Conservation (phyloP, 1,140 invertebrate genomes). For the Zeugodacus cucurbitae region DNA sequence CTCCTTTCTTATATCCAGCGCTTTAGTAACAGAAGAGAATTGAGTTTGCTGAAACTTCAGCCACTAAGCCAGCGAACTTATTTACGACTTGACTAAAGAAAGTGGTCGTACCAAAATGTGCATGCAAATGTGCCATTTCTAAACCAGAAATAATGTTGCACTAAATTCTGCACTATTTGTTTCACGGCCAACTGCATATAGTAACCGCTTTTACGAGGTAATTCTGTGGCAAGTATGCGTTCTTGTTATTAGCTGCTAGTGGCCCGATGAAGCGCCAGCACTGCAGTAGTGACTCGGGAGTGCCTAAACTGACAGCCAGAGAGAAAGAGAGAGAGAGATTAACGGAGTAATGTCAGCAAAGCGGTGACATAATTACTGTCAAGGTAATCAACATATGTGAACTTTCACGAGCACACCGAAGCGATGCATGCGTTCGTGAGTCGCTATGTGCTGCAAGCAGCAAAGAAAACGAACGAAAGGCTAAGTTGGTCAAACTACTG, state of each 20-base stretch:
- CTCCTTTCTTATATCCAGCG: no score
- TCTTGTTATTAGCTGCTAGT: background rate
- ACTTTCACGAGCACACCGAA: background rate
- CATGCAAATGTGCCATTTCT: no score
- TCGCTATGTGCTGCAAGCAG: background rate
- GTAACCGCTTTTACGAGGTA: background rate
- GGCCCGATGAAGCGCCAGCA: background rate
- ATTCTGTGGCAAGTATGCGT: background rate
- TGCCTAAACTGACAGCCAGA: background rate
- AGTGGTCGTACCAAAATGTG: no score
- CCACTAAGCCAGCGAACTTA: no score
- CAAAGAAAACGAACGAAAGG: background rate
- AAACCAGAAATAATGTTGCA: no score
- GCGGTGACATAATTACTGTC: conserved; percentile 10
- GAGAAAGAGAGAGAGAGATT: background rate
- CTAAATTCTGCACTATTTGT: background rate
- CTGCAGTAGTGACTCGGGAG: background rate
- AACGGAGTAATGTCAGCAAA: background rate
- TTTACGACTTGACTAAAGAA: no score
- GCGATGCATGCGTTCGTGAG: background rate
- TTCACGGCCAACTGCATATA: conserved; percentile 2
- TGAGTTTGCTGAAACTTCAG: no score
- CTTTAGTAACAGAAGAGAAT: no score
- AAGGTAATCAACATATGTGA: background rate
- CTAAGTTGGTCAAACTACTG: conserved; percentile 13